Evolutionary conservation across 1,140 invertebrate genomes (phyloP), one percentile per base, ranked within the genome.

Genomic region (Micrasema longulum): DNA sequence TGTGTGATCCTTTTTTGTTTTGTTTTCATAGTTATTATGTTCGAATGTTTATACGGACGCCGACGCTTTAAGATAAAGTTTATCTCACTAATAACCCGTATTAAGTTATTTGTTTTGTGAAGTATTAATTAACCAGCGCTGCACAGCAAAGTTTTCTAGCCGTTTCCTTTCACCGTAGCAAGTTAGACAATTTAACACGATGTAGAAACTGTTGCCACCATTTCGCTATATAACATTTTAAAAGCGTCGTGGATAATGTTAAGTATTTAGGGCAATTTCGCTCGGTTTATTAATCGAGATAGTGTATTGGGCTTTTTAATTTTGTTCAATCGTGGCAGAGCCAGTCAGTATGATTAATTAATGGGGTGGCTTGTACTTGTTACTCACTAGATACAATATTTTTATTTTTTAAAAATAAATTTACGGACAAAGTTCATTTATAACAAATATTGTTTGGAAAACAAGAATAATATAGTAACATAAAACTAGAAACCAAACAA

Each of bases 241-340:
- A 26, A 43, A 41, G 55, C 35, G 14, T 41, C 22, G 35, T 12
- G 22, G 55, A 60, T 60, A 60, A 38, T 38, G 55, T 12, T 11
- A 20, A 60, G 55, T 60, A 60, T 60, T 60, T 60, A 18, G 55
- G 55, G 36, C 55, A 60, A 60, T 60, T 60, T 60, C 55, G 10
- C 55, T 60, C 36, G 1, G 35, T 60, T 60, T 53, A 18, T 53
- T 26, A 53, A 53, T 53, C 50, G 20, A 60, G 36, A 41, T 60
- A 38, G 12, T 60, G 16, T 38, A 22, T 41, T 60, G 14, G 36
- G 14, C n/a, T 60, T 55, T 38, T 60, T 38, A 36, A 14, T 60
- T 41, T 60, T 20, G 14, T 60, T 60, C 12, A 38, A 60, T 20
- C 16, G 20, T 20, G 7, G 7, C 1, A 0, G 47, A 18, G 47